A percentile compares a stretch with the other conserved stretches of the same genome.
phyloP scores from a whole-genome alignment of 1,140 invertebrate genomes.

The Conopomorpha cramerella region DNA sequence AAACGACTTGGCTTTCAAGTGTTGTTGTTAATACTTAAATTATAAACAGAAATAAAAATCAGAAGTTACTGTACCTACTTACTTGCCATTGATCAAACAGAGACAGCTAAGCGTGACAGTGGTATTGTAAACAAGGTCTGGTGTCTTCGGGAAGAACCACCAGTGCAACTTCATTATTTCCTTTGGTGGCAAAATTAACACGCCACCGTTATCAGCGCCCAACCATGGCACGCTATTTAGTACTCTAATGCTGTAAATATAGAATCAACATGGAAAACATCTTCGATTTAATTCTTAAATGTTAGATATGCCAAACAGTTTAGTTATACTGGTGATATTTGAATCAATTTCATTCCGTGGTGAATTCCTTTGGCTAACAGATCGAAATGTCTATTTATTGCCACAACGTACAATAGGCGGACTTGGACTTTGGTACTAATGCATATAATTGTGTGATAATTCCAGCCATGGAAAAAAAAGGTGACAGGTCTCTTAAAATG shows the following conservation, averaged over 20 bases:
- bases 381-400: too few relatives aligned
- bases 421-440: too few relatives aligned
- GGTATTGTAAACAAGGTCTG: constrained; percentile 33
- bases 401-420: too few relatives aligned
- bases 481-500: too few relatives aligned
- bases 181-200: constrained; percentile 31
- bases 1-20: background rate
- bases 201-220: constrained; percentile 29
- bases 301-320: too few relatives aligned
- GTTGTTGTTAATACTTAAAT: constrained; percentile 1
- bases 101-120: constrained; percentile 34
- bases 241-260: constrained; percentile 31
- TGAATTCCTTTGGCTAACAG: too few relatives aligned
- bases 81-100: constrained; percentile 37
- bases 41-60: constrained; percentile 1
- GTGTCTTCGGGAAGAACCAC: constrained; percentile 43
- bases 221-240: constrained; percentile 34
- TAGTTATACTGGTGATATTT: background rate
- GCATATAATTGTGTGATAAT: too few relatives aligned
- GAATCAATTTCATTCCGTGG: background rate
- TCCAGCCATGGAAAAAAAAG: too few relatives aligned
- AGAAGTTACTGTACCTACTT: constrained; percentile 4
- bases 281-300: too few relatives aligned
- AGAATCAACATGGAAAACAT: too few relatives aligned
- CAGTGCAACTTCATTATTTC: constrained; percentile 34